Conservation (phyloP, 2,113 vertebrate genomes). For the Loxodonta africana region DNA sequence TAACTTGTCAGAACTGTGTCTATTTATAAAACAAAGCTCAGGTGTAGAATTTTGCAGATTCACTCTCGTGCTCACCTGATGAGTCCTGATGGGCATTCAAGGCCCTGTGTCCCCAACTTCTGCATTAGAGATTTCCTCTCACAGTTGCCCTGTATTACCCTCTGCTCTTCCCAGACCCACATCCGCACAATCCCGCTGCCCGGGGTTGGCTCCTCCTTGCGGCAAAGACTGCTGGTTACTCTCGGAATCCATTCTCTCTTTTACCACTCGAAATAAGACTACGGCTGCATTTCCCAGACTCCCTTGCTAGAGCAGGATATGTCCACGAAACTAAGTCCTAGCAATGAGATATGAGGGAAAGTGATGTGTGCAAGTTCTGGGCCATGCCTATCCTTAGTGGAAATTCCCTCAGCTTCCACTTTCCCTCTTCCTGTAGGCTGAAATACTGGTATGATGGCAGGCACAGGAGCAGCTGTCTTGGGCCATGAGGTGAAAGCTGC, state of each 20-base stretch:
- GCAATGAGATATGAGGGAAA: not conserved
- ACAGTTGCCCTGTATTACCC: rapidly evolving
- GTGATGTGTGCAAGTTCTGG: not conserved
- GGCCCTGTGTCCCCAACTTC: not conserved
- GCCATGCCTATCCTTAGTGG: not conserved
- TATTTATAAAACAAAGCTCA: not conserved
- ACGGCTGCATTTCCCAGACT: not conserved
- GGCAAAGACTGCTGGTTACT: not conserved
- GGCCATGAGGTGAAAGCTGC: not conserved
- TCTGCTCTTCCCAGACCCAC: not conserved
- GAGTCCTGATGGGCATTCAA: not conserved
- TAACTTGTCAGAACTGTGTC: not conserved
- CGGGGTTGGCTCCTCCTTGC: not conserved
- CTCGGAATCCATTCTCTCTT: not conserved
- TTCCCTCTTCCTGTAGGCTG: not conserved
- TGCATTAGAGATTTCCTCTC: not conserved
- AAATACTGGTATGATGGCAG: not conserved
- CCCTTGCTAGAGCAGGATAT: not conserved
- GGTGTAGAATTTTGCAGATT: not conserved
- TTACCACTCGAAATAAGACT: not conserved
- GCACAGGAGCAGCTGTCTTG: not conserved
- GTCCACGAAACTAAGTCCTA: not conserved
- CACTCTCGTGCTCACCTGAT: rapidly evolving
- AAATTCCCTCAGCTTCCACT: not conserved
- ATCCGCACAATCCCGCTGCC: not conserved